phyloP scores from a whole-genome alignment of 2,888 invertebrate genomes.

The Meiosimyza platycephala region DNA sequence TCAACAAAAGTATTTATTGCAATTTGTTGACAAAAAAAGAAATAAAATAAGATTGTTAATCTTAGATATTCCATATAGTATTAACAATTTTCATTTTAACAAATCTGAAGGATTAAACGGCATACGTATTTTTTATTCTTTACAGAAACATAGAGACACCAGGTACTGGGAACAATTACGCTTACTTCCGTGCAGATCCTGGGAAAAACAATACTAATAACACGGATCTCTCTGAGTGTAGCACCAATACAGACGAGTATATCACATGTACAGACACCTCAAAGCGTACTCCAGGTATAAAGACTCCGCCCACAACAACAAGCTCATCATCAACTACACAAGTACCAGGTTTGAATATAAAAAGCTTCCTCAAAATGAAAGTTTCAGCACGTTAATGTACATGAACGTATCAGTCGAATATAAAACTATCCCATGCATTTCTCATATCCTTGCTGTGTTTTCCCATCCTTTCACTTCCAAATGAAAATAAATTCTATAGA shows the following conservation, averaged over 20 bases:
- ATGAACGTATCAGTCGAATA: not conserved
- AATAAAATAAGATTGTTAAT: too few species aligned
- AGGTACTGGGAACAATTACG: slow-evolving; percentile 68
- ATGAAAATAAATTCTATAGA: slow-evolving; percentile 32
- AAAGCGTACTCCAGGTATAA: slow-evolving; percentile 71
- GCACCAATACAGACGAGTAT: slow-evolving; percentile 85
- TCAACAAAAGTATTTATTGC: slow-evolving; percentile 41
- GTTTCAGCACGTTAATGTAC: slow-evolving; percentile 40
- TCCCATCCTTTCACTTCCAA: slow-evolving; percentile 24
- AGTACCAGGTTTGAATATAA: slow-evolving; percentile 67
- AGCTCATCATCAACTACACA: slow-evolving; percentile 68
- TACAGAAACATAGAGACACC: slow-evolving; percentile 26
- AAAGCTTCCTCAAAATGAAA: slow-evolving; percentile 40
- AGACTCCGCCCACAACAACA: slow-evolving; percentile 68
- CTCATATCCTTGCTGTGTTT: slow-evolving; percentile 22
- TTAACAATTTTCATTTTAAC: too few species aligned
- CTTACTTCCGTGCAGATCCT: slow-evolving; percentile 56
- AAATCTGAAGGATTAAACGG: not conserved
- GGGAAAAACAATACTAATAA: slow-evolving; percentile 33
- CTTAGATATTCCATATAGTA: too few species aligned
- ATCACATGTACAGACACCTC: slow-evolving; percentile 86
- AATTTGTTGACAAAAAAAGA: not conserved
- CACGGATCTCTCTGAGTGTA: slow-evolving; percentile 87
- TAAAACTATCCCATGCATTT: slow-evolving; percentile 1
- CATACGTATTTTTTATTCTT: not conserved